phyloP scores from a whole-genome alignment of 2,113 vertebrate genomes.

The Galbula dea region DNA sequence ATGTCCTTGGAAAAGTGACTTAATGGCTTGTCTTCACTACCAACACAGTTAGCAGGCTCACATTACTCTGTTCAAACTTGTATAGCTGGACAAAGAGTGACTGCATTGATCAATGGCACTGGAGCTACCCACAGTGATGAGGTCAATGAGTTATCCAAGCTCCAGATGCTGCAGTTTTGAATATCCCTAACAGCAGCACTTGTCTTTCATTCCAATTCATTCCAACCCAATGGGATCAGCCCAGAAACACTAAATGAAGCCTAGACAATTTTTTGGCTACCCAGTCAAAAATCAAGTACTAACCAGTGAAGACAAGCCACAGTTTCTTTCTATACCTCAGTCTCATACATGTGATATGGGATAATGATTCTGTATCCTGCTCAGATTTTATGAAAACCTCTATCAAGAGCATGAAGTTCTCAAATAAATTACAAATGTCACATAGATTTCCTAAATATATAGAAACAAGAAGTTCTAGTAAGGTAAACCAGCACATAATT shows the following conservation, averaged over 20 bases:
- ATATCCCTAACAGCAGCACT: neutral
- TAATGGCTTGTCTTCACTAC: conserved; percentile 25
- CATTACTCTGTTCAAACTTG: rapidly evolving
- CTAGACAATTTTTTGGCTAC: neutral
- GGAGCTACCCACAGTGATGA: neutral
- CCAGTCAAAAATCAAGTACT: neutral
- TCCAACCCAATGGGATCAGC: neutral
- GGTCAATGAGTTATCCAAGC: neutral
- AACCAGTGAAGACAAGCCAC: conserved; percentile 40
- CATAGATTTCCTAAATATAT: neutral
- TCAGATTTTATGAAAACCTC: neutral
- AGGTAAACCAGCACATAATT: neutral
- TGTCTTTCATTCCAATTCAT: neutral
- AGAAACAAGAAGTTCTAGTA: neutral
- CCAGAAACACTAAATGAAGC: neutral
- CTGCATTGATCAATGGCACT: neutral
- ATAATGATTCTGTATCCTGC: neutral
- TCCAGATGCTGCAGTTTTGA: neutral
- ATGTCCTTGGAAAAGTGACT: neutral
- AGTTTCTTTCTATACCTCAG: neutral
- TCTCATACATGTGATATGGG: neutral
- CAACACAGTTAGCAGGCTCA: neutral
- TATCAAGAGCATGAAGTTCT: neutral
- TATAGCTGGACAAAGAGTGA: rapidly evolving
- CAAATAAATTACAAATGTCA: neutral